Conservation (phyloP, 2,797 vertebrate species). For the Botia kubotai region DNA sequence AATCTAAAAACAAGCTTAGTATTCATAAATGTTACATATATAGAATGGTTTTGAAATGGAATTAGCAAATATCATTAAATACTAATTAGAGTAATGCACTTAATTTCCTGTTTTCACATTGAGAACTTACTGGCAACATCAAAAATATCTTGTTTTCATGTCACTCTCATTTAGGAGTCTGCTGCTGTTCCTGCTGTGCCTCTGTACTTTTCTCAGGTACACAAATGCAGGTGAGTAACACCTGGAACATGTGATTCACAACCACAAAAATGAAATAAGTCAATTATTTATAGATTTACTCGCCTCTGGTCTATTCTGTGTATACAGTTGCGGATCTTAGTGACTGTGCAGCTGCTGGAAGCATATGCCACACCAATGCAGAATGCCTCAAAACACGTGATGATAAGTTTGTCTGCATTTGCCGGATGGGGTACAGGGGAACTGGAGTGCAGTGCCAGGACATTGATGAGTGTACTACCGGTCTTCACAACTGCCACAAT, state of each 20-base stretch:
- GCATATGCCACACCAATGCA: constrained; percentile 71
- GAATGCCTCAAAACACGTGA: constrained; percentile 73
- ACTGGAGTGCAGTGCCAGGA: constrained; percentile 76
- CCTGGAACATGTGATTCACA: not conserved
- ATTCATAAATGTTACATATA: too few relatives aligned
- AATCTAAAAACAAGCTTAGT: too few relatives aligned
- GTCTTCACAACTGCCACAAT: constrained; percentile 73
- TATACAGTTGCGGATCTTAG: constrained; percentile 63
- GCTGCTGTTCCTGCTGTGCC: constrained; percentile 68
- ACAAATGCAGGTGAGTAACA: constrained; percentile 70
- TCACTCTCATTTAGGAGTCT: constrained; percentile 66
- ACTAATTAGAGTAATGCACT: too few relatives aligned
- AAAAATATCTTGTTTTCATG: not conserved
- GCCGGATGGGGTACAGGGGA: constrained; percentile 76
- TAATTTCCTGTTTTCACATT: too few relatives aligned
- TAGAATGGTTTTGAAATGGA: too few relatives aligned
- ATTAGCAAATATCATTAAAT: too few relatives aligned
- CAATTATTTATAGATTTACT: not conserved
- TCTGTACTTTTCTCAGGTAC: constrained; percentile 63
- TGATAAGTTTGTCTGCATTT: constrained; percentile 72
- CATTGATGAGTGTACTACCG: constrained; percentile 77
- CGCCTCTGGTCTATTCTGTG: not conserved
- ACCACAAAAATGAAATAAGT: not conserved
- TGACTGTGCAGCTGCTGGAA: constrained; percentile 72
- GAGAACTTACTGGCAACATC: not conserved